Evolutionary conservation across 2,113 vertebrate genomes (phyloP).

Genomic region (Okapia johnstoni): DNA sequence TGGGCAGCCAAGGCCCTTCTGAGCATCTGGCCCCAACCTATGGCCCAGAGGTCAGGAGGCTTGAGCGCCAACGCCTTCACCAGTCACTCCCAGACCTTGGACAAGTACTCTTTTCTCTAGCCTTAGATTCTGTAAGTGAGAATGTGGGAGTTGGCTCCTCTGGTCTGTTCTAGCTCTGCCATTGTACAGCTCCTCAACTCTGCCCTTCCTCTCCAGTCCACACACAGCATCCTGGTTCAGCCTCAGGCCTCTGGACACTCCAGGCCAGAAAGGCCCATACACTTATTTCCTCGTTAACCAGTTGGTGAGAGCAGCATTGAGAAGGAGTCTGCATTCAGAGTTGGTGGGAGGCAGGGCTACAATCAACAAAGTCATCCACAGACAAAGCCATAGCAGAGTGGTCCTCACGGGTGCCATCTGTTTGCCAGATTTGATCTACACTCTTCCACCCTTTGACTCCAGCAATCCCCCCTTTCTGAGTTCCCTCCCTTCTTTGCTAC

Average conservation of each 20-base stretch:
- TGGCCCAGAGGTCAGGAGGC: not conserved
- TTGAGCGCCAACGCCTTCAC: not conserved
- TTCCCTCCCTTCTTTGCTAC: not conserved
- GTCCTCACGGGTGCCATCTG: rapidly evolving
- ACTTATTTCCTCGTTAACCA: not conserved
- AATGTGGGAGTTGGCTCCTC: not conserved
- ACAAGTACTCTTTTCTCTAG: not conserved
- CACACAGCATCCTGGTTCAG: not conserved
- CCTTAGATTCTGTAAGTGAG: not conserved
- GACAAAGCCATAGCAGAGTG: not conserved
- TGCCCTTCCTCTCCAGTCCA: not conserved
- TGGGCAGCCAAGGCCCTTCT: not conserved
- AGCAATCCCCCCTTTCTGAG: not conserved
- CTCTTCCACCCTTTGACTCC: not conserved
- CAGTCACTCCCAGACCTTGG: not conserved
- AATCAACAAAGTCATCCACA: not conserved
- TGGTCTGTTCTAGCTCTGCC: not conserved
- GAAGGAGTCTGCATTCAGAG: not conserved
- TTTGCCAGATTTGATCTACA: not conserved
- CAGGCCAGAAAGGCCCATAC: not conserved
- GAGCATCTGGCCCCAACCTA: not conserved
- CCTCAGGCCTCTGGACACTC: not conserved
- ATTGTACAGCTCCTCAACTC: no score
- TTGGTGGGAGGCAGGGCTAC: not conserved
- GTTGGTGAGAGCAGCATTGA: not conserved